Percentiles rank a stretch among this genome's conserved stretches.
These are phyloP conservation scores for Megaceryle torquata DNA, from an alignment of 2,113 vertebrate genomes.

Conservation along the genomic window DNA sequence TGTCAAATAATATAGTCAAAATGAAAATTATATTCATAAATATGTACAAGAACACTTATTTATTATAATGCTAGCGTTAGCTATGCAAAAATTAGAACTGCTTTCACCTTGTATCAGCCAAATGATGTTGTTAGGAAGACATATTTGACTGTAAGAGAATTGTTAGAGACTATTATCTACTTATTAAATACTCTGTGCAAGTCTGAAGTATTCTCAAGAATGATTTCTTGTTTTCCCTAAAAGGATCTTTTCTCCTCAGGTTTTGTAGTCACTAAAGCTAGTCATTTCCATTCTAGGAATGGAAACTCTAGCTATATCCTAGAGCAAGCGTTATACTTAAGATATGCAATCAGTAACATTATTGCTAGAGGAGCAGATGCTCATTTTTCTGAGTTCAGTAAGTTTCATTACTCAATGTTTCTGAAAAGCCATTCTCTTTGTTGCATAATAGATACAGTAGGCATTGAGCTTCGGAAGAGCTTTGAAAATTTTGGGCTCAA, in stretches of 20 bases:
- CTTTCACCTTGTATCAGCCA: not conserved
- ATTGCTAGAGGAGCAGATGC: not conserved
- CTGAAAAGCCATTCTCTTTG: not conserved
- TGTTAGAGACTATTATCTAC: not conserved
- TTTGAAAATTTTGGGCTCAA: not conserved
- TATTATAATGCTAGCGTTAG: not conserved
- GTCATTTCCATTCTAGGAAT: not conserved
- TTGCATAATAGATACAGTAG: not conserved
- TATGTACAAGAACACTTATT: not conserved
- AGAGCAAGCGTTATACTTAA: not conserved
- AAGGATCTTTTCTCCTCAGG: not conserved
- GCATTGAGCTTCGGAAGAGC: not conserved
- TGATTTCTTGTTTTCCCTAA: not conserved
- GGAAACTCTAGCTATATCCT: not conserved
- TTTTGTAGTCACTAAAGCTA: not conserved
- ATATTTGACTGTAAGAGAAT: not conserved
- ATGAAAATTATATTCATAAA: not conserved
- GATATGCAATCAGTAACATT: not conserved
- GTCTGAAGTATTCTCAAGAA: not conserved
- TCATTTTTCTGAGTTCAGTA: not conserved
- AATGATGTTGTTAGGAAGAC: not conserved
- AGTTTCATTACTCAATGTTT: not conserved
- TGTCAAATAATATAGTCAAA: not conserved
- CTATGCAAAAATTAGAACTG: not conserved
- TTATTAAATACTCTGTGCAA: not conserved